A percentile compares a stretch with the other conserved stretches of the same genome.
phyloP scores from a whole-genome alignment of 2,113 vertebrate species.

The Platycercus adscitus region DNA sequence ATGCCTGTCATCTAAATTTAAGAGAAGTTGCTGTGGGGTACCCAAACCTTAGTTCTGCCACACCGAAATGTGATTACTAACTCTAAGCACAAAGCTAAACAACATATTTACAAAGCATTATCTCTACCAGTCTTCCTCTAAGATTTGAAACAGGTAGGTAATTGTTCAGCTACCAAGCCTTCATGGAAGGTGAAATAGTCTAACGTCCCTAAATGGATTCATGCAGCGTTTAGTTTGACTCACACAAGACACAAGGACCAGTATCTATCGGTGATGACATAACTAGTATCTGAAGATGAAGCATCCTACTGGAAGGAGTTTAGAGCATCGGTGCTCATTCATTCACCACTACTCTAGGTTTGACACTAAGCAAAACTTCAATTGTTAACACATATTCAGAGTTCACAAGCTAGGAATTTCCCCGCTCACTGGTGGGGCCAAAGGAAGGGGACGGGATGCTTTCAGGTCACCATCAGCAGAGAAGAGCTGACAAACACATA shows the following conservation, averaged over 20 bases:
- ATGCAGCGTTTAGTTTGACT: constrained; percentile 15
- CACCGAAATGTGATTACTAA: background rate
- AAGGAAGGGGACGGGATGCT: background rate
- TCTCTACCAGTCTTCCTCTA: background rate
- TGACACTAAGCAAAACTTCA: background rate
- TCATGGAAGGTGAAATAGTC: constrained; percentile 73
- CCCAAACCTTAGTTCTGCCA: background rate
- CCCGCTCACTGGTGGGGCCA: background rate
- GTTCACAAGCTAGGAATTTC: background rate
- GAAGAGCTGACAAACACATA: background rate
- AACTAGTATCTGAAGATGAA: background rate
- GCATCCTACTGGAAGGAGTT: background rate
- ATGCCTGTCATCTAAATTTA: background rate
- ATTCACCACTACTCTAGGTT: background rate
- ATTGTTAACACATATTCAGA: accelerated
- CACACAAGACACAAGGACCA: background rate
- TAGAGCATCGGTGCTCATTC: background rate
- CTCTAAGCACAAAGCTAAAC: background rate
- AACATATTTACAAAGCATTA: background rate
- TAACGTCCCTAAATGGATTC: constrained; percentile 6
- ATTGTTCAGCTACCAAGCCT: constrained; percentile 58
- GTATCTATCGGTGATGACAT: accelerated
- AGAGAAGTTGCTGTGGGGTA: background rate
- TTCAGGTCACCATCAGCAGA: background rate
- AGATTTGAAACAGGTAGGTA: constrained; percentile 13